These are phyloP conservation scores for Rhingia rostrata DNA, from an alignment of 2,888 invertebrate species.

Conservation along the genomic window DNA sequence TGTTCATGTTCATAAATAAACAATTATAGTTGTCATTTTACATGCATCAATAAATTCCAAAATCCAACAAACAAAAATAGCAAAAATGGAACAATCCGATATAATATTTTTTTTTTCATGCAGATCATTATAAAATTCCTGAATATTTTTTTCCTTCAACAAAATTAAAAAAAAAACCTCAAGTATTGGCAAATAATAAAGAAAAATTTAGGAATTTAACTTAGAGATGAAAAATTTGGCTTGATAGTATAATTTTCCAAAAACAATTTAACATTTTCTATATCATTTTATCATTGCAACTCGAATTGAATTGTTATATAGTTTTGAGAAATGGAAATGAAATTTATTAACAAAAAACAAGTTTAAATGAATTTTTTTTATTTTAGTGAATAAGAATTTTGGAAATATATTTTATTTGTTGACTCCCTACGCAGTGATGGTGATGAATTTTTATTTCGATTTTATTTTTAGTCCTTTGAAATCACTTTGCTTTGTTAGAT, in stretches of 20 bases:
- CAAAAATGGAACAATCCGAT: constrained; percentile 18
- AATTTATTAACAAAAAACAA: constrained; percentile 25
- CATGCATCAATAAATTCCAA: constrained; percentile 58
- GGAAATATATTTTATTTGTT: constrained; percentile 26
- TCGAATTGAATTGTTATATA: constrained; percentile 63
- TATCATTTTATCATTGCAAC: constrained; percentile 64
- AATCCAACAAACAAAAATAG: constrained; percentile 48
- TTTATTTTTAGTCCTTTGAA: constrained; percentile 18
- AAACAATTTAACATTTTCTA: constrained; percentile 13
- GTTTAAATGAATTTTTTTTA: constrained; percentile 28
- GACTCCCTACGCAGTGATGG: constrained; percentile 52
- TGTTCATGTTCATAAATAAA: constrained; percentile 30
- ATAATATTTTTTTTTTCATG: constrained; percentile 1
- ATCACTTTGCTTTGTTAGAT: constrained; percentile 49
- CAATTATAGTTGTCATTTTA: constrained; percentile 58
- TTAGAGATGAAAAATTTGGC: constrained; percentile 46
- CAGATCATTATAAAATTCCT: constrained; percentile 24
- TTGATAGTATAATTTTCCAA: constrained; percentile 20
- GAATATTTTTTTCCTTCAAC: constrained; percentile 28
- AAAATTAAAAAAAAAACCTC: constrained; percentile 28
- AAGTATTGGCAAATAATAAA: constrained; percentile 40
- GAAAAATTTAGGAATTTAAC: constrained; percentile 57
- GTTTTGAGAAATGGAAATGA: constrained; percentile 55
- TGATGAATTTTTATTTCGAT: constrained; percentile 5
- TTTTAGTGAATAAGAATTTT: constrained; percentile 28